Evolutionary conservation across 2,888 invertebrate species (phyloP).

Genomic region (Ochropleura leucogaster): DNA sequence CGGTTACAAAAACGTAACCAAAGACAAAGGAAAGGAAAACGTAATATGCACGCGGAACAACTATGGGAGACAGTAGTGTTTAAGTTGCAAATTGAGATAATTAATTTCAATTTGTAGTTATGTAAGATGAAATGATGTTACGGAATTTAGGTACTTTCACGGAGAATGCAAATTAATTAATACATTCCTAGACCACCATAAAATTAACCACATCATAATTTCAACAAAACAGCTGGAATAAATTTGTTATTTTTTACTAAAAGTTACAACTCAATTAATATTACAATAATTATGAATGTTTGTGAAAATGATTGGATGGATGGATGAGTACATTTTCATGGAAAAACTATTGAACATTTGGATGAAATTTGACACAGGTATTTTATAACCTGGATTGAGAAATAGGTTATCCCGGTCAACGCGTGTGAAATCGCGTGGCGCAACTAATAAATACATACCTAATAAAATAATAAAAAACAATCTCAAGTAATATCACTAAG

Average conservation of each 20-base stretch:
- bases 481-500: constrained; percentile 16
- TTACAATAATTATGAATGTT: no score
- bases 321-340: no score
- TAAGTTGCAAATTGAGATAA: constrained; percentile 71
- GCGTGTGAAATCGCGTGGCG: no score
- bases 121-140: constrained; percentile 51
- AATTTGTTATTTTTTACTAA: not conserved
- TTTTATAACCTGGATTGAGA: no score
- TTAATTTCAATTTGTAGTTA: constrained; percentile 65
- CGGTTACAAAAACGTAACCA: constrained; percentile 86
- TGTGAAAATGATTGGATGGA: no score
- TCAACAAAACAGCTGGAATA: not conserved
- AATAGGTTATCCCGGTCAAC: no score
- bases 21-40: constrained; percentile 87
- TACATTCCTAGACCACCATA: not conserved
- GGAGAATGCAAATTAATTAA: constrained; percentile 4
- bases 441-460: no score
- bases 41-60: constrained; percentile 80
- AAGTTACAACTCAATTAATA: not conserved
- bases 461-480: constrained; percentile 5
- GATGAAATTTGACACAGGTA: no score
- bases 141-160: constrained; percentile 32
- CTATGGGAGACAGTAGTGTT: constrained; percentile 76
- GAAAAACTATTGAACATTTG: no score
- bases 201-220: not conserved